Percentiles rank a stretch among this genome's conserved stretches.
These are phyloP conservation scores for Diachrysia chrysitis DNA, from an alignment of 2,888 invertebrate genomes.

Conservation along the genomic window DNA sequence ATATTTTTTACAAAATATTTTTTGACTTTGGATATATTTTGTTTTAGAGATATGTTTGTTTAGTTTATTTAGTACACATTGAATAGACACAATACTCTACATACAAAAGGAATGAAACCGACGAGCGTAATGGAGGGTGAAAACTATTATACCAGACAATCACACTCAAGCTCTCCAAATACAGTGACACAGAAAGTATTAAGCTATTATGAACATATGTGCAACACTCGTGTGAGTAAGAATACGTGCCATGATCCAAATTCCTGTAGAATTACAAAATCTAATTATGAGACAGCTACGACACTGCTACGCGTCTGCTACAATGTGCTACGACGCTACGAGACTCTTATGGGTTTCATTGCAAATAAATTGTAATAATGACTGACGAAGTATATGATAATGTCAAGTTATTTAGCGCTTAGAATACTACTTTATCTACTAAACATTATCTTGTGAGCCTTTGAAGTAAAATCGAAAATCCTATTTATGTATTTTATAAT, in stretches of 20 bases:
- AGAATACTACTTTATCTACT: background rate
- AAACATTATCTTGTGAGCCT: too few species aligned
- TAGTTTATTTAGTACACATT: too few species aligned
- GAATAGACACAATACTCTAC: too few species aligned
- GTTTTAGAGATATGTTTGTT: too few species aligned
- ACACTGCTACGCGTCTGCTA: constrained; percentile 18
- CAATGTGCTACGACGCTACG: constrained; percentile 15
- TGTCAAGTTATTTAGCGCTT: background rate
- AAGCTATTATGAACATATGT: background rate
- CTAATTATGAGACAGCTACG: constrained; percentile 17
- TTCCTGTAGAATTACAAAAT: constrained; percentile 17
- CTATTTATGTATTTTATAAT: too few species aligned
- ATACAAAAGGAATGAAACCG: background rate
- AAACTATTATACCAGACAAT: background rate
- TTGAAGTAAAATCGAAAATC: too few species aligned
- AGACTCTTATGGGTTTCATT: constrained; percentile 1
- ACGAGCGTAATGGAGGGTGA: background rate
- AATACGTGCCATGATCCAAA: constrained; percentile 8
- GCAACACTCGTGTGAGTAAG: background rate
- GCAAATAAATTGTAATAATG: constrained; percentile 1
- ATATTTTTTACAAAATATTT: background rate
- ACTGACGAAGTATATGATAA: background rate
- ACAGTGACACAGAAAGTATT: background rate
- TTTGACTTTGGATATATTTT: too few species aligned
- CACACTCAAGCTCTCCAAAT: constrained; percentile 4